Conservation (phyloP, 2,888 invertebrate species). For the Volucella inflata region DNA sequence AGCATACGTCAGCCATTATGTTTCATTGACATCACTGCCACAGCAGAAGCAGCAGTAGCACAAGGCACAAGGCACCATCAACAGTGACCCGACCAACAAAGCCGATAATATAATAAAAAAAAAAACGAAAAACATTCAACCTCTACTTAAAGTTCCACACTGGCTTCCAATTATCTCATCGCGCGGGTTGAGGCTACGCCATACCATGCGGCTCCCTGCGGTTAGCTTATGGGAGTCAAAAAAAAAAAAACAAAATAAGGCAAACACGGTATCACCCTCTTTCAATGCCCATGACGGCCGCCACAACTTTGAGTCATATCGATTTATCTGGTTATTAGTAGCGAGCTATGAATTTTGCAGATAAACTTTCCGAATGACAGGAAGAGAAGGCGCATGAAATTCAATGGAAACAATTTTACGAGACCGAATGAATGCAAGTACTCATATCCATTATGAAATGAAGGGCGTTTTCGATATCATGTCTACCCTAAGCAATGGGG, state of each 20-base stretch:
- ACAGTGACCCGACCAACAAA: conserved; percentile 46
- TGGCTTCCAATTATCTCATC: conserved; percentile 68
- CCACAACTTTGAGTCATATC: conserved; percentile 64
- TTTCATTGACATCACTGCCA: conserved; percentile 65
- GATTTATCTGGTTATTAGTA: conserved; percentile 70
- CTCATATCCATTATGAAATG: conserved; percentile 18
- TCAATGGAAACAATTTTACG: conserved; percentile 17
- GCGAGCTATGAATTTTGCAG: conserved; percentile 40
- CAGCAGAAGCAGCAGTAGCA: conserved; percentile 18
- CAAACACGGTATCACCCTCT: conserved; percentile 42
- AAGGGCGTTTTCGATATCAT: conserved; percentile 37
- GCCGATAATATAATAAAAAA: conserved; percentile 66
- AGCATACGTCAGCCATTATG: conserved; percentile 69
- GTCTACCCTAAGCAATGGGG: neutral
- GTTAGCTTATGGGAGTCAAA: conserved; percentile 39
- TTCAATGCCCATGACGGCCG: neutral
- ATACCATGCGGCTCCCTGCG: conserved; percentile 67
- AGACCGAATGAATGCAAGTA: conserved; percentile 4
- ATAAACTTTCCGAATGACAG: conserved; percentile 51
- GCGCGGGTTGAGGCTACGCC: conserved; percentile 44
- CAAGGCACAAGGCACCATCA: no score
- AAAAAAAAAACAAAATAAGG: conserved; percentile 66
- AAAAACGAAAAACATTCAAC: conserved; percentile 59
- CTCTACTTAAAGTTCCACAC: conserved; percentile 58
- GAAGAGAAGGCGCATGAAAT: conserved; percentile 26